A percentile compares a stretch with the other conserved stretches of the same genome.
Evolutionary conservation across 2,797 vertebrate genomes (phyloP).

Genomic region (Yasuhikotakia modesta): DNA sequence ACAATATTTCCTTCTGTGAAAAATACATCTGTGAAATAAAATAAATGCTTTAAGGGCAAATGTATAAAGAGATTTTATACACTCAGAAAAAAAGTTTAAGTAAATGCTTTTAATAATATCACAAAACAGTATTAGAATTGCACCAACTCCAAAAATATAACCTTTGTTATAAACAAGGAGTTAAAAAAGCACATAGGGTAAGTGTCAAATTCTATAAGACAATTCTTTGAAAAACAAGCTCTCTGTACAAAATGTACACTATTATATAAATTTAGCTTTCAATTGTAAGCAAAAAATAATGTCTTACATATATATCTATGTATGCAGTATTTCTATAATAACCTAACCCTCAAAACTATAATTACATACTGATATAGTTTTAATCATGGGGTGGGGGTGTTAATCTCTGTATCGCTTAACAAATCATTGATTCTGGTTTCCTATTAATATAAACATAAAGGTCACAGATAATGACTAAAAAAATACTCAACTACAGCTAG

Average conservation of each 20-base stretch:
- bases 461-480: conserved; percentile 66
- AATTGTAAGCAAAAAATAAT: conserved; percentile 76
- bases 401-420: conserved; percentile 48
- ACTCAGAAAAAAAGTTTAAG: conserved; percentile 82
- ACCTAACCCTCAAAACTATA: conserved; percentile 68
- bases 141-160: conserved; percentile 83
- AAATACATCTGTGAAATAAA: conserved; percentile 98
- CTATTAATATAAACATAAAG: conserved; percentile 75
- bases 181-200: conserved; percentile 80
- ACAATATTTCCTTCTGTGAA: conserved; percentile 91
- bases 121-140: conserved; percentile 87
- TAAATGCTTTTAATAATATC: conserved; percentile 85
- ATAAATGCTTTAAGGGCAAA: conserved; percentile 81
- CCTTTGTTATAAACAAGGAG: conserved; percentile 82
- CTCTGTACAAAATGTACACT: conserved; percentile 90
- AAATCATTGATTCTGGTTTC: conserved; percentile 66
- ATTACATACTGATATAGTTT: conserved; percentile 61
- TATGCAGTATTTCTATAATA: conserved; percentile 72
- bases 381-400: conserved; percentile 51
- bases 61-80: conserved; percentile 80
- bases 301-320: conserved; percentile 75
- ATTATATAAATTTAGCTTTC: conserved; percentile 79
- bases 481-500: conserved; percentile 68
- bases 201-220: conserved; percentile 74
- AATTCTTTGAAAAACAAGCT: conserved; percentile 76